Conservation (phyloP, 2,797 vertebrate genomes). For the Neomorphus geoffroyi region DNA sequence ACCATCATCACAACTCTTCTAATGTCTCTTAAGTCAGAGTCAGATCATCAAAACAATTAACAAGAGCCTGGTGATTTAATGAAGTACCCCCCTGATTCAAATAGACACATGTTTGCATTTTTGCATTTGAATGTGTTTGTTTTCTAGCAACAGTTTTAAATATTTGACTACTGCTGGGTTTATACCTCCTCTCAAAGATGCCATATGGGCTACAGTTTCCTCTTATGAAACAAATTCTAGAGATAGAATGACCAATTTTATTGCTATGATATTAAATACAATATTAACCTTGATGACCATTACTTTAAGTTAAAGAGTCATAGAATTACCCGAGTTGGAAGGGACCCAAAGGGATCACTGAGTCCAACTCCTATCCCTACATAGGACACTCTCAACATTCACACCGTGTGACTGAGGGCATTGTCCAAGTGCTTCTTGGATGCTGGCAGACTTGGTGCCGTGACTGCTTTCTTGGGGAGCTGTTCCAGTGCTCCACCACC, state of each 20-base stretch:
- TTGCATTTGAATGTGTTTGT: neutral
- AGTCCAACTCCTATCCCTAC: too few relatives aligned
- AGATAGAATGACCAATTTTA: neutral
- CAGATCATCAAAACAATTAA: neutral
- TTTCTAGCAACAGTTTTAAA: neutral
- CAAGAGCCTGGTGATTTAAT: neutral
- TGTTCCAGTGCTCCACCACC: too few relatives aligned
- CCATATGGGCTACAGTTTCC: neutral
- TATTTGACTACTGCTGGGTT: neutral
- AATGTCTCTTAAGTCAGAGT: neutral
- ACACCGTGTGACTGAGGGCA: too few relatives aligned
- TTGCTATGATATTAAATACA: neutral
- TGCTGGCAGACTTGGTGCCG: too few relatives aligned
- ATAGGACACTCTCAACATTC: too few relatives aligned
- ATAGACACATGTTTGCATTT: neutral
- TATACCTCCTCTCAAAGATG: neutral
- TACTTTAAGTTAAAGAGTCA: too few relatives aligned
- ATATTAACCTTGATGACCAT: neutral
- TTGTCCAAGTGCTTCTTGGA: too few relatives aligned
- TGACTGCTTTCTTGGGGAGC: too few relatives aligned
- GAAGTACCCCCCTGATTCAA: neutral
- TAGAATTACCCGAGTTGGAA: too few relatives aligned
- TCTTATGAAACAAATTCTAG: neutral
- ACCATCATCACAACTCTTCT: neutral
- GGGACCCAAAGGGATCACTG: too few relatives aligned